Evolutionary conservation across 2,113 vertebrate genomes (phyloP).

Genomic region (Ageneiosus marmoratus): DNA sequence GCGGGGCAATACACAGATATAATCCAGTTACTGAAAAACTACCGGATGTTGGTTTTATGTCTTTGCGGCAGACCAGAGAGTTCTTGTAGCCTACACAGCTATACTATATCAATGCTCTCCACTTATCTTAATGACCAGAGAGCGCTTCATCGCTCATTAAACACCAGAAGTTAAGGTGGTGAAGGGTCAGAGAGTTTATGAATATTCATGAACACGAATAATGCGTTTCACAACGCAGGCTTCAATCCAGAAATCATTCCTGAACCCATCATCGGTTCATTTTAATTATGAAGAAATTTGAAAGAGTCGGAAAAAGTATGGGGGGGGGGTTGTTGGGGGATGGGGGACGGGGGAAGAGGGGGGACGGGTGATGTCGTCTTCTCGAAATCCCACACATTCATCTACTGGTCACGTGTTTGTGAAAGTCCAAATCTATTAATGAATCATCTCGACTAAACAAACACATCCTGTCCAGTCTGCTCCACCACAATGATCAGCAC

Average conservation of each 20-base stretch:
- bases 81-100: neutral
- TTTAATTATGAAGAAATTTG: neutral
- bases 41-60: slow-evolving; percentile 8
- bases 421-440: neutral
- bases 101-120: neutral
- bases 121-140: slow-evolving; percentile 22
- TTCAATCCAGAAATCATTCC: neutral
- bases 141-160: slow-evolving; percentile 34
- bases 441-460: neutral
- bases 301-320: too few relatives aligned
- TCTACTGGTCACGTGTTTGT: neutral
- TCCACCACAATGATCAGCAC: neutral
- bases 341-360: too few relatives aligned
- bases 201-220: slow-evolving; percentile 32
- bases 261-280: neutral
- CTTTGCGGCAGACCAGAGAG: slow-evolving; percentile 10
- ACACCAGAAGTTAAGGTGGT: slow-evolving; percentile 28
- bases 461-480: neutral
- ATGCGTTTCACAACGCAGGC: neutral
- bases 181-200: slow-evolving; percentile 20
- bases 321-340: too few relatives aligned
- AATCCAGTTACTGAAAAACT: neutral
- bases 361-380: too few relatives aligned
- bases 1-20: neutral
- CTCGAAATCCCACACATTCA: neutral